Evolutionary conservation across 2,888 invertebrate species (phyloP).

Genomic region (Parthenolecanium corni): DNA sequence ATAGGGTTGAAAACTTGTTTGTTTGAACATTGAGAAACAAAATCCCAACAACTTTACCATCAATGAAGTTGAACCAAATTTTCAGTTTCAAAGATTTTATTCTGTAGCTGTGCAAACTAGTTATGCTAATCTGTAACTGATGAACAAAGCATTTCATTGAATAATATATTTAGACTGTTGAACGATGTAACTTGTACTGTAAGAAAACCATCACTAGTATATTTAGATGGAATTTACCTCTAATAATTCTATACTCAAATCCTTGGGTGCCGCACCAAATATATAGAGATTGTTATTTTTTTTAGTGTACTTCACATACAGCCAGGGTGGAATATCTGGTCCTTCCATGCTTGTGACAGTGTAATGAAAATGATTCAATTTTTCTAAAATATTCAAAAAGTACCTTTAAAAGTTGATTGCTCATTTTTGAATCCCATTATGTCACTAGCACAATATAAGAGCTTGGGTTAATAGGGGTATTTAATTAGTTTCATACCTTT

Average conservation of each 20-base stretch:
- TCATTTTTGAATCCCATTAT: constrained; percentile 48
- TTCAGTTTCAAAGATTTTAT: not conserved
- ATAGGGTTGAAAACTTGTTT: too few species aligned
- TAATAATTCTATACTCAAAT: not conserved
- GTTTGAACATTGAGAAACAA: constrained; percentile 1
- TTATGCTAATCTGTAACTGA: not conserved
- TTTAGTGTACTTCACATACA: constrained; percentile 70
- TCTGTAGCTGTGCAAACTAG: not conserved
- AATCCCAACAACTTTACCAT: not conserved
- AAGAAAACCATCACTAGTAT: too few species aligned
- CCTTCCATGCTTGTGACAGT: constrained; percentile 61
- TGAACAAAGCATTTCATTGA: not conserved
- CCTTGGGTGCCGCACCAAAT: constrained; percentile 69
- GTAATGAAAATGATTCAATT: constrained; percentile 58
- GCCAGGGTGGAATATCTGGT: constrained; percentile 78
- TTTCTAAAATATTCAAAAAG: too few species aligned
- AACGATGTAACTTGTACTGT: too few species aligned
- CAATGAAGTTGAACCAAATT: not conserved
- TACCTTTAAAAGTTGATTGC: too few species aligned
- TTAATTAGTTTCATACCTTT: not conserved
- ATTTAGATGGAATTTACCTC: constrained; percentile 28
- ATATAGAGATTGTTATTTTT: constrained; percentile 65
- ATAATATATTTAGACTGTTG: too few species aligned
- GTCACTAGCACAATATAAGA: constrained; percentile 11
- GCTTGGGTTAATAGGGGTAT: not conserved